Base-by-base conservation (phyloP, 2,888 invertebrate genomes). In the Rotaria magnacalcarata region DNA sequence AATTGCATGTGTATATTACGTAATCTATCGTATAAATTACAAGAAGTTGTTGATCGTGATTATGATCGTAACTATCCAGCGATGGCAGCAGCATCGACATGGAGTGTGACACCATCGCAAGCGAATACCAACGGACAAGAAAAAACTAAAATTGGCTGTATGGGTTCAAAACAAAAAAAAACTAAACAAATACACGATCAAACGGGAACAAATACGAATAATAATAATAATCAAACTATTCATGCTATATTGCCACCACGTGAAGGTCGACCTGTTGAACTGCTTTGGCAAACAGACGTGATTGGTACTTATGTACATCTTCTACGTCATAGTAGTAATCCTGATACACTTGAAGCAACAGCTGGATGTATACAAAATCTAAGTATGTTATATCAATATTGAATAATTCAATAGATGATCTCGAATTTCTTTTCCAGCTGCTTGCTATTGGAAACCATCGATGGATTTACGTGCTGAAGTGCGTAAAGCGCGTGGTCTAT, bases 311-410 rank as follows among this genome's bases (percentile, higher is more conserved):
- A 97, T 92, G 93, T 97, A 90, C 94, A 95, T 87, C 92, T 98
- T 86, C 92, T 98, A 87, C 95, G 96, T 90, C 95, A 96, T 89
- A 97, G 97, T 91, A 96, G 96, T 47, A 97, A 98, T 92, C 96
- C 97, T 0, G 97, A 97, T 92, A 97, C 97, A 0, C 92, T 97
- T 87, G 97, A 99, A 91, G 99, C 98, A 21, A 96, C 97, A n/a
- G 98, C 97, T 21, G 99, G 99, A 85, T 97, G 98, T 85, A 93
- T 99, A 88, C 98, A 99, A 92, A 99, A 99, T 93, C 93, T 99
- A 56, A 87, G 67, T 67, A 67, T 67, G 67, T 19, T 67, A 16
- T 6, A 34, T 14, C 3, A 16, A 52, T 52, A 52, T 4, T 52
- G 16, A 41, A 67, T 52, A 16, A 14, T 4, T 52, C 4, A 11